Evolutionary conservation across 2,113 vertebrate genomes (phyloP).

Genomic region (Vidua chalybeata): DNA sequence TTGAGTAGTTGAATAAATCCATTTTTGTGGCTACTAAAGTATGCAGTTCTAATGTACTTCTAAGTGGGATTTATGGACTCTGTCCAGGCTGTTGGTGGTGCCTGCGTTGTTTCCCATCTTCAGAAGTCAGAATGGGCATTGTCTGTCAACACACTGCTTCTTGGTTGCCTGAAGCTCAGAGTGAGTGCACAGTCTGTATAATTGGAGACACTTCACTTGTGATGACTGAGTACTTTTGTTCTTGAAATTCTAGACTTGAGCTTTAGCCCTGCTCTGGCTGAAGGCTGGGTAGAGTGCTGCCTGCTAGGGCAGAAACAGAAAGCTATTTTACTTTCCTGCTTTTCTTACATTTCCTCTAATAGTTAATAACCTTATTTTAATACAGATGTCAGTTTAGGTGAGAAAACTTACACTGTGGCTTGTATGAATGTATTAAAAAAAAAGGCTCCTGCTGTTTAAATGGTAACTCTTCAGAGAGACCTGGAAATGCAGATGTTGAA

Average conservation of each 20-base stretch:
- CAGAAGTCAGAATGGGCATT: conserved; percentile 2
- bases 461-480: not conserved
- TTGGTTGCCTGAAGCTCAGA: not conserved
- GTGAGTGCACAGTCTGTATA: not conserved
- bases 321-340: accelerated
- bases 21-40: not conserved
- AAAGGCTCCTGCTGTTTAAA: not conserved
- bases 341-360: not conserved
- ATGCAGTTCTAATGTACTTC: not conserved
- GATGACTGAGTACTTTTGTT: not conserved
- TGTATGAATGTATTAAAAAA: not conserved
- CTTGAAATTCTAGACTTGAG: not conserved
- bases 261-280: not conserved
- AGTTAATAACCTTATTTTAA: not conserved
- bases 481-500: not conserved
- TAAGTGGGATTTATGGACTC: not conserved
- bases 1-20: not conserved
- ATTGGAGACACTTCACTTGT: not conserved
- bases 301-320: not conserved
- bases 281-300: not conserved
- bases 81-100: not conserved
- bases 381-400: not conserved
- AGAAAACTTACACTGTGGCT: not conserved
- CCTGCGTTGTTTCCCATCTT: not conserved
- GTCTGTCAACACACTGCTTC: not conserved